Evolutionary conservation across 2,113 vertebrate genomes (phyloP).

Genomic region (Vanacampus margaritifer): DNA sequence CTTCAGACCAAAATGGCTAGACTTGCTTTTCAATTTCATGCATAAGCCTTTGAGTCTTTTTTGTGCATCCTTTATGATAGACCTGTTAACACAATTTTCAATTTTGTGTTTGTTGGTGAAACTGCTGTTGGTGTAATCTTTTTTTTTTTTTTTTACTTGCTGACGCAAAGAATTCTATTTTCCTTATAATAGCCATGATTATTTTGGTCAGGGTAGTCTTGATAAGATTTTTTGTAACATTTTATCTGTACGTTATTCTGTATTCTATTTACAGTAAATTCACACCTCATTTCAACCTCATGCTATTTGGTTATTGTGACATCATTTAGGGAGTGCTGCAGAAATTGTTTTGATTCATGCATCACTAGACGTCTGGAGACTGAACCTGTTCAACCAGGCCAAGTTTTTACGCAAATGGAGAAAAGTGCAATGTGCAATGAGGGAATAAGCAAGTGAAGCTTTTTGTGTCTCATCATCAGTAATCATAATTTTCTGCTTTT

Average conservation of each 20-base stretch:
- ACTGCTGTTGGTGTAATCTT: no score
- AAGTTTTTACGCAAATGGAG: not conserved
- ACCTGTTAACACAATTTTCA: no score
- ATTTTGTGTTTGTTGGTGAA: no score
- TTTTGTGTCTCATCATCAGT: not conserved
- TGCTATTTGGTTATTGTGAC: not conserved
- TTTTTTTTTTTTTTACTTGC: no score
- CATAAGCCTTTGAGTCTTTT: no score
- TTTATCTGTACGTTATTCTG: not conserved
- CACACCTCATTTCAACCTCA: not conserved
- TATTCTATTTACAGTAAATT: not conserved
- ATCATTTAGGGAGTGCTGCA: not conserved
- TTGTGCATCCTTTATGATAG: no score
- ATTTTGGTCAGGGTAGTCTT: no score
- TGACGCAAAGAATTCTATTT: no score
- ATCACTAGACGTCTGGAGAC: not conserved
- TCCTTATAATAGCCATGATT: no score
- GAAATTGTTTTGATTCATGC: not conserved
- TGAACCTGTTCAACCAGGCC: not conserved
- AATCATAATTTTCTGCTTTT: not conserved
- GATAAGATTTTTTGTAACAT: no score
- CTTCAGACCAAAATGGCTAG: no score
- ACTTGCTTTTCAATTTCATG: no score
- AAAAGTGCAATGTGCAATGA: slow-evolving; percentile 1
- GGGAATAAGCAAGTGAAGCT: not conserved